Conservation (phyloP, 1,140 invertebrate species). For the Agraylea sexmaculata region DNA sequence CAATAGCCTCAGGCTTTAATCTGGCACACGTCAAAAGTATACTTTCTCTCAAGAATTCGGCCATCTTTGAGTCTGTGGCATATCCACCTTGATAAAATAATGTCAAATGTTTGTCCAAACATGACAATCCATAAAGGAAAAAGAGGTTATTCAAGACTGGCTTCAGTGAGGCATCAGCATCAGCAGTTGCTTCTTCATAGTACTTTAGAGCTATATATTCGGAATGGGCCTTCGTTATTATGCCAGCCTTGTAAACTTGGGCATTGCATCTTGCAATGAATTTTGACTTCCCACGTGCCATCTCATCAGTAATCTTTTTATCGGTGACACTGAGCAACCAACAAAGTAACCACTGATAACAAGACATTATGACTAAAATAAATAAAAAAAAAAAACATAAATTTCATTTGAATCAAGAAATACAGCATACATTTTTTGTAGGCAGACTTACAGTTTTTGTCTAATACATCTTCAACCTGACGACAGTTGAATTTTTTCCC, state of each 20-base stretch:
- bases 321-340: slow-evolving; percentile 62
- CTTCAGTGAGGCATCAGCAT: slow-evolving; percentile 37
- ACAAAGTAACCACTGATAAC: slow-evolving; percentile 76
- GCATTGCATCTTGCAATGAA: slow-evolving; percentile 69
- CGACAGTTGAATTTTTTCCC: slow-evolving; percentile 35
- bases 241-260: slow-evolving; percentile 70
- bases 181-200: slow-evolving; percentile 43
- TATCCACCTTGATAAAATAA: slow-evolving; percentile 67
- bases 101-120: slow-evolving; percentile 61
- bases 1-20: slow-evolving; percentile 59
- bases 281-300: slow-evolving; percentile 44
- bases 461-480: slow-evolving; percentile 34
- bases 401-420: slow-evolving; percentile 8
- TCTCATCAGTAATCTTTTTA: slow-evolving; percentile 45
- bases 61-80: slow-evolving; percentile 36
- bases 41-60: slow-evolving; percentile 37
- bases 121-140: slow-evolving; percentile 58
- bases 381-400: slow-evolving; percentile 11
- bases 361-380: slow-evolving; percentile 55
- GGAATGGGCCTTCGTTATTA: slow-evolving; percentile 64
- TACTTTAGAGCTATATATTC: slow-evolving; percentile 52
- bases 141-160: slow-evolving; percentile 53
- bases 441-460: slow-evolving; percentile 46
- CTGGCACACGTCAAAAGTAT: slow-evolving; percentile 50
- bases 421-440: slow-evolving; percentile 11